Evolutionary conservation across 2,113 vertebrate species (phyloP), one percentile per base, ranked within the genome.

Genomic region (Myocastor coypus): DNA sequence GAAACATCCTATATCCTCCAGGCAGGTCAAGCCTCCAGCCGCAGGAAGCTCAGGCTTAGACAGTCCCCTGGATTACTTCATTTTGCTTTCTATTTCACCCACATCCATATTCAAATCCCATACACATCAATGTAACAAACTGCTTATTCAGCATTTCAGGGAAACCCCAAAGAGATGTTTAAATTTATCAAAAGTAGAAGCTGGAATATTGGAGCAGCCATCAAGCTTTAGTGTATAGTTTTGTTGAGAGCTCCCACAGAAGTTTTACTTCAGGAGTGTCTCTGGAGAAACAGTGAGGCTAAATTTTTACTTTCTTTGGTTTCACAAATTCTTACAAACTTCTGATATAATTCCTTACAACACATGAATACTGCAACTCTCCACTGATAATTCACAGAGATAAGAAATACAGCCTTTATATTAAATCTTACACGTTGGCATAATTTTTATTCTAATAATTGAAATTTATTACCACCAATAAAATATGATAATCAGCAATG

Each of bases 91-190:
- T 42, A 8, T 34, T 89, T 84, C 42, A n/a, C 2, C 37, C 1
- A 81, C 71, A 68, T 91, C 37, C 50, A 64, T 52, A 32, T 17
- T 77, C 37, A 73, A 80, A 80, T 26, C 20, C 13, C n/a, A 46
- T 40, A 2, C 24, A 24, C 16, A 59, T 30, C 64, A 85, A 50
- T 10, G 24, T 0, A 66, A 34, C 14, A 64, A 63, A 40, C 57
- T n/a, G 68, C 66, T 73, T 80, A 94, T 89, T 95, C 61, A 92
- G 63, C 81, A 16, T 61, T 66, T 94, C 42, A 87, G 63, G 40
- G 83, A 92, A 59, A 59, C 87, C 24, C 81, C 34, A 83, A 3
- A 82, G 13, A 46, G 7, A 16, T 61, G 75, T 78, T 32, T 52
- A 34, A 93, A 22, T 4, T 93, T 80, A 71, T n/a, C 28, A 71